Conservation (phyloP, 2,888 invertebrate genomes). For the Drosophila austrosaltans region DNA sequence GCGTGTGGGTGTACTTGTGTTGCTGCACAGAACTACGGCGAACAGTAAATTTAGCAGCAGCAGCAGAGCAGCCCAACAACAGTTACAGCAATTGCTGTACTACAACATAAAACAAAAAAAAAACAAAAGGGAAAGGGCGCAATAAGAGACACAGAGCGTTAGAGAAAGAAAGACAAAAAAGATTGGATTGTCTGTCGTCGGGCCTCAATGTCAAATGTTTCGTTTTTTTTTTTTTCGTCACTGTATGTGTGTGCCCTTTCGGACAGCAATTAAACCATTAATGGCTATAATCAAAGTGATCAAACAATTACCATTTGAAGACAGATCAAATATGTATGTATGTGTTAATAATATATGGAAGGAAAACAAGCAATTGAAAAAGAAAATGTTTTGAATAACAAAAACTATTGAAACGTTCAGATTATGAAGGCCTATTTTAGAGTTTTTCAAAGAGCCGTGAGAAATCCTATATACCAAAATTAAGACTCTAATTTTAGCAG, state of each 20-base stretch:
- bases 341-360: background rate
- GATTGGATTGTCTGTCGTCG: background rate
- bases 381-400: too few relatives aligned
- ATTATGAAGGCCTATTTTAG: too few relatives aligned
- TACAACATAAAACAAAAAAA: background rate
- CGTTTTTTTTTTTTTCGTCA: background rate
- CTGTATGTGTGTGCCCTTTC: slow-evolving; percentile 4
- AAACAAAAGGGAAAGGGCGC: slow-evolving; percentile 43
- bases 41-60: slow-evolving; percentile 19
- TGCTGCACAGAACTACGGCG: slow-evolving; percentile 29
- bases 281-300: slow-evolving; percentile 13
- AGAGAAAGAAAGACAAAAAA: background rate
- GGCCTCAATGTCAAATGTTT: slow-evolving; percentile 37
- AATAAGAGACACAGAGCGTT: background rate
- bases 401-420: too few relatives aligned
- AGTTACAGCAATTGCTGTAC: slow-evolving; percentile 29
- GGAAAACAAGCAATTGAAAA: background rate
- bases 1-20: slow-evolving; percentile 9
- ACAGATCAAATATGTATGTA: background rate
- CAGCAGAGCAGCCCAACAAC: slow-evolving; percentile 22
- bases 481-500: too few relatives aligned
- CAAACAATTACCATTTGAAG: slow-evolving; percentile 9
- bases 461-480: too few relatives aligned
- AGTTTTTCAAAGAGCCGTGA: too few relatives aligned
- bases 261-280: slow-evolving; percentile 38